Conservation (phyloP, 2,797 vertebrate species). For the Pelochelys cantorii region DNA sequence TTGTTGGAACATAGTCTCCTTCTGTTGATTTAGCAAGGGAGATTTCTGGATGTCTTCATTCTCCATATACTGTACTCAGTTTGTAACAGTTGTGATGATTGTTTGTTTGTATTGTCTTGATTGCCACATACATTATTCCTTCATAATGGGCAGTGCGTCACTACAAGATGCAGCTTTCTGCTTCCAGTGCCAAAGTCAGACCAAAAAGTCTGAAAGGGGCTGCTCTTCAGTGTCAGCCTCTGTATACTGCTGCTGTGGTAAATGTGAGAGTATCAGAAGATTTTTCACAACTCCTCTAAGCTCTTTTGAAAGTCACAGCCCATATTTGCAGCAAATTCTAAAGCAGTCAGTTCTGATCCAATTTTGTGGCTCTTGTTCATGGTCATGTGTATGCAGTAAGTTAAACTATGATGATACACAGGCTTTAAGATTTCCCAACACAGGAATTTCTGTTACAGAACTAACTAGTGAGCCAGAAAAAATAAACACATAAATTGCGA, state of each 20-base stretch:
- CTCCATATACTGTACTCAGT: not conserved
- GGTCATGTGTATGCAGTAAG: conserved; percentile 8
- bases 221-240: not conserved
- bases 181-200: not conserved
- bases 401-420: conserved; percentile 19
- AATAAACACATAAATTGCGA: conserved; percentile 1
- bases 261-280: fast-evolving
- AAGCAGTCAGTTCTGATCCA: conserved; percentile 10
- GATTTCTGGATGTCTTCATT: not conserved
- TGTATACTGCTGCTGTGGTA: not conserved
- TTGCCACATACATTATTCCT: conserved; percentile 20
- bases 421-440: conserved; percentile 26
- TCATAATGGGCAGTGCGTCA: not conserved
- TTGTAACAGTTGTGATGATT: not conserved
- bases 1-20: not conserved
- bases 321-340: conserved; percentile 22
- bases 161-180: not conserved
- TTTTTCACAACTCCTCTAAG: not conserved
- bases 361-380: conserved; percentile 19
- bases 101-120: not conserved
- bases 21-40: not conserved
- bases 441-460: not conserved
- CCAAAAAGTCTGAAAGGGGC: not conserved
- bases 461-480: not conserved
- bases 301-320: not conserved